Evolutionary conservation across 2,113 vertebrate species (phyloP).

Genomic region (Ploceus nigricollis): DNA sequence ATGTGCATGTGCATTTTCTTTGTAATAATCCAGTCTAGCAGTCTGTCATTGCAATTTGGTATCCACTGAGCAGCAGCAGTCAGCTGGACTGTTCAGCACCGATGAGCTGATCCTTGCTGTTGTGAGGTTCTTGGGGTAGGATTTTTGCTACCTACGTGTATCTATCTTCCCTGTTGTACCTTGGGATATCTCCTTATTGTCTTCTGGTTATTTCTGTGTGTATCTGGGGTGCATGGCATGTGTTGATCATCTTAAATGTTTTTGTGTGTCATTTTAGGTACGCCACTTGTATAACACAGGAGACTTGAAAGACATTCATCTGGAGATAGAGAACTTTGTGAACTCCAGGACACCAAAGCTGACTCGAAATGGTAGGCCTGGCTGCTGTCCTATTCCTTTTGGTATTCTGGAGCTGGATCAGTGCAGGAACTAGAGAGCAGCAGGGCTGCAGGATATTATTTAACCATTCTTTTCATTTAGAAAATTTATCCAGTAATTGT

Average conservation of each 20-base stretch:
- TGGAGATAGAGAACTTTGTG: conserved; percentile 89
- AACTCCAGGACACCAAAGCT: conserved; percentile 89
- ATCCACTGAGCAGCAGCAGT: not conserved
- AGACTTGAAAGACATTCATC: conserved; percentile 82
- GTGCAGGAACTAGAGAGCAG: not conserved
- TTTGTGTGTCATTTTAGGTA: conserved; percentile 72
- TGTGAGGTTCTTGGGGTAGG: not conserved
- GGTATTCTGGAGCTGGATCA: not conserved
- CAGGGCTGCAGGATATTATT: not conserved
- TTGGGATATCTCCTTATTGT: not conserved
- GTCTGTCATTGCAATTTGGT: not conserved
- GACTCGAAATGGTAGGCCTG: conserved; percentile 84
- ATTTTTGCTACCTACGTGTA: not conserved
- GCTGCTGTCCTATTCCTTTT: not conserved
- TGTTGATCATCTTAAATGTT: not conserved
- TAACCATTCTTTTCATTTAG: not conserved
- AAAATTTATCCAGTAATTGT: not conserved
- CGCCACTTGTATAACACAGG: conserved; percentile 89
- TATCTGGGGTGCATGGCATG: not conserved
- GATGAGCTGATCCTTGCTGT: not conserved
- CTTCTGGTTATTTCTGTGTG: not conserved
- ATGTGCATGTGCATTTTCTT: not conserved
- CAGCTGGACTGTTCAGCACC: not conserved
- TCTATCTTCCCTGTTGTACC: not conserved
- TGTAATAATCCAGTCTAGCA: not conserved